A percentile compares a stretch with the other conserved stretches of the same genome.
phyloP scores from a whole-genome alignment of 2,888 invertebrate species.

The Branchellion lobata region DNA sequence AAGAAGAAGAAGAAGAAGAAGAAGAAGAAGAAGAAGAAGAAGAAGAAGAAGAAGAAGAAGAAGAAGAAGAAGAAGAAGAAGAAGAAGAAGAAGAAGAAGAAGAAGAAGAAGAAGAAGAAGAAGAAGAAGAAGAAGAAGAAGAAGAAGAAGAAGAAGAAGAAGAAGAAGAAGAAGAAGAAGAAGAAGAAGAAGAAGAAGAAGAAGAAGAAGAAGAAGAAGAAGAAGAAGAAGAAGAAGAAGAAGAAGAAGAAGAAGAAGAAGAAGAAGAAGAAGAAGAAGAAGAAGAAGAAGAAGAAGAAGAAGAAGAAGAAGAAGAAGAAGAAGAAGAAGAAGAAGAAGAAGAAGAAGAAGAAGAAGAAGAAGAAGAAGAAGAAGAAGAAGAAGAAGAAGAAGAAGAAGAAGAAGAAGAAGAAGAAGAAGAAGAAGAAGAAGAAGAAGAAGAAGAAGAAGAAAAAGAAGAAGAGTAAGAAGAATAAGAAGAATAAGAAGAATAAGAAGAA shows the following conservation, averaged over 20 bases:
- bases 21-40: neutral
- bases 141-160: neutral
- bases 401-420: neutral
- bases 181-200: conserved; percentile 51
- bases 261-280: conserved; percentile 49
- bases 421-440: neutral
- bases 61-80: neutral
- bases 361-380: neutral
- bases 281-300: neutral
- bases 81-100: neutral
- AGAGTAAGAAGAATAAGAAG: no score
- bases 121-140: conserved; percentile 45
- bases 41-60: neutral
- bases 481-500: no score
- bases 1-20: conserved; percentile 13
- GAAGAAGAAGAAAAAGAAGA: no score
- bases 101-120: conserved; percentile 10
- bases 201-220: conserved; percentile 50
- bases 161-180: conserved; percentile 27
- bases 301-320: conserved; percentile 9
- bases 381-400: conserved; percentile 8
- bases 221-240: conserved; percentile 50
- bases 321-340: neutral
- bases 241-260: conserved; percentile 50
- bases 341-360: neutral